A percentile compares a stretch with the other conserved stretches of the same genome.
Evolutionary conservation across 2,113 vertebrate genomes (phyloP).

Genomic region (Monopterus albus): DNA sequence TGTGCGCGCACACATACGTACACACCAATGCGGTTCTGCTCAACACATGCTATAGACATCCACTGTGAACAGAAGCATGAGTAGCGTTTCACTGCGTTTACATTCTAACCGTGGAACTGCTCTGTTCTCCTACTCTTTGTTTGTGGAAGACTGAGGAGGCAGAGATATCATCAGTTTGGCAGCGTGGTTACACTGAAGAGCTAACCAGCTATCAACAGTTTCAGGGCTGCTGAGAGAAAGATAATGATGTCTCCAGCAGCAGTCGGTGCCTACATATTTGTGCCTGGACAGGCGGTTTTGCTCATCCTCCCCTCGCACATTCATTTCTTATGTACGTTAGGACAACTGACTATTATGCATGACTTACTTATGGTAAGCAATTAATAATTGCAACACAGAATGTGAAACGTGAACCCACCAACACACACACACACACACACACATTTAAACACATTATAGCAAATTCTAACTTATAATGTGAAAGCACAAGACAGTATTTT

Average conservation of each 20-base stretch:
- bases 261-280: background rate
- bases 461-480: background rate
- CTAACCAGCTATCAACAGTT: conserved; percentile 30
- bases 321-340: background rate
- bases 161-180: conserved; percentile 34
- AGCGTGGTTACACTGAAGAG: conserved; percentile 26
- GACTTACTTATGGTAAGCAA: background rate
- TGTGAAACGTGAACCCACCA: too few relatives aligned
- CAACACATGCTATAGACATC: background rate
- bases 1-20: background rate
- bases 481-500: background rate
- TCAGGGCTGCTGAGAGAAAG: conserved; percentile 31
- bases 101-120: conserved; percentile 4
- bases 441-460: background rate
- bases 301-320: conserved; percentile 15
- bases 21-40: background rate
- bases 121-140: background rate
- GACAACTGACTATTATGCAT: background rate
- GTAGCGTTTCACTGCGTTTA: background rate
- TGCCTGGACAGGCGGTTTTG: background rate
- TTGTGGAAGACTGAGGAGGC: conserved; percentile 4
- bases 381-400: background rate
- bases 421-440: too few relatives aligned
- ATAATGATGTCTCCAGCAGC: conserved; percentile 55
- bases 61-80: background rate